phyloP scores from a whole-genome alignment of 2,888 invertebrate species.

The Heliconius ismenius region DNA sequence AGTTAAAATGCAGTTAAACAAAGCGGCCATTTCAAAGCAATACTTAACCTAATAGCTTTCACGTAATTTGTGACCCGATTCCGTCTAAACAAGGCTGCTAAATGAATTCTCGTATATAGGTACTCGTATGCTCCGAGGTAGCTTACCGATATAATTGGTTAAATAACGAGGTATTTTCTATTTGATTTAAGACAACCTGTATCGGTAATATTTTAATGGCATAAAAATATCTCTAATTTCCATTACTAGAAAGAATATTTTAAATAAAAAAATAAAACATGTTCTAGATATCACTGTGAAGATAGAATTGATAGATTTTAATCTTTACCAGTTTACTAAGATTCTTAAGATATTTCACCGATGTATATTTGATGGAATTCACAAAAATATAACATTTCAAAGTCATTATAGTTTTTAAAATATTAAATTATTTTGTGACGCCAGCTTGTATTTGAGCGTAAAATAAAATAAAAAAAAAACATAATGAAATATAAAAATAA shows the following conservation, averaged over 20 bases:
- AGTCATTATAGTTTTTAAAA: no score
- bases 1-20: conserved; percentile 31
- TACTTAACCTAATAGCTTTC: conserved; percentile 38
- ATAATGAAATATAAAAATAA: background rate
- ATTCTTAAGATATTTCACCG: no score
- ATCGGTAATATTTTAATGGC: background rate
- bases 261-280: no score
- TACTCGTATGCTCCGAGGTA: conserved; percentile 11
- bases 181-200: background rate
- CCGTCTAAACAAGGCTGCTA: conserved; percentile 29
- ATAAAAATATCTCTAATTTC: background rate
- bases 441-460: background rate
- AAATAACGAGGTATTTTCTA: background rate
- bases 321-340: no score
- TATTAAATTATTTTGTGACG: no score
- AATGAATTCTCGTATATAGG: conserved; percentile 9
- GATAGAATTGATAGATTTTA: background rate
- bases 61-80: conserved; percentile 38
- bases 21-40: conserved; percentile 33
- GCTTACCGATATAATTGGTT: background rate
- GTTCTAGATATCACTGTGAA: background rate
- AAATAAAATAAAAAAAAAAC: background rate
- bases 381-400: no score
- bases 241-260: no score
- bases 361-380: no score